These are phyloP conservation scores for Dromius quadrimaculatus DNA, from an alignment of 2,888 invertebrate genomes.

Conservation along the genomic window DNA sequence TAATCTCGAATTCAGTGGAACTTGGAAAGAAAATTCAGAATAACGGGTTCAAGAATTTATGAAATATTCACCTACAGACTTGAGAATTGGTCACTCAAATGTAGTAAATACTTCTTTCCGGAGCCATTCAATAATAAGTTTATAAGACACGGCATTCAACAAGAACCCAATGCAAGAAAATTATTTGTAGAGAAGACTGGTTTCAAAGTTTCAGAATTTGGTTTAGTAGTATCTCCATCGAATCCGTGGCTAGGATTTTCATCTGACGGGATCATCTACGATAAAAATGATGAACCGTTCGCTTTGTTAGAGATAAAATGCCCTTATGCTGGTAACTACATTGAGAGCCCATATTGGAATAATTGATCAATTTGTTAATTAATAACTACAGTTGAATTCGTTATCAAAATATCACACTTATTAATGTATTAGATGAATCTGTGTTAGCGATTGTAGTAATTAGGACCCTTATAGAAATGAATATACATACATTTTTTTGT, in stretches of 20 bases:
- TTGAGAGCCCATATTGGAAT: no score
- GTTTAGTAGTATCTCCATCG: neutral
- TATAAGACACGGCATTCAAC: conserved; percentile 7
- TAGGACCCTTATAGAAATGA: no score
- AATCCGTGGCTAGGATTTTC: conserved; percentile 36
- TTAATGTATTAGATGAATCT: no score
- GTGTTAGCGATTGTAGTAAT: no score
- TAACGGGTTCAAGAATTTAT: conserved; percentile 25
- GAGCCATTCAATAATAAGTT: conserved; percentile 10
- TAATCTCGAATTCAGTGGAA: neutral
- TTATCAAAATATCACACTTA: no score
- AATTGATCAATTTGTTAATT: no score
- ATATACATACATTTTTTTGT: no score
- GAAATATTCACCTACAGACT: conserved; percentile 16
- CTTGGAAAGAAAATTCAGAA: neutral
- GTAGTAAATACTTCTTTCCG: conserved; percentile 24
- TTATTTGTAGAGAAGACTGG: neutral
- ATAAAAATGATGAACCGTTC: conserved; percentile 9
- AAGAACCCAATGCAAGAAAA: conserved; percentile 19
- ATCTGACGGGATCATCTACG: conserved; percentile 15
- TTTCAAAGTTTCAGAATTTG: conserved; percentile 12
- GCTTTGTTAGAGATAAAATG: conserved; percentile 20
- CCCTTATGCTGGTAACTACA: conserved; percentile 13
- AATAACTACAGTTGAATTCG: no score
- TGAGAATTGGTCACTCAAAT: conserved; percentile 16